Base-by-base conservation (phyloP, 2,113 vertebrate genomes). In the Muscicapa adusta region DNA sequence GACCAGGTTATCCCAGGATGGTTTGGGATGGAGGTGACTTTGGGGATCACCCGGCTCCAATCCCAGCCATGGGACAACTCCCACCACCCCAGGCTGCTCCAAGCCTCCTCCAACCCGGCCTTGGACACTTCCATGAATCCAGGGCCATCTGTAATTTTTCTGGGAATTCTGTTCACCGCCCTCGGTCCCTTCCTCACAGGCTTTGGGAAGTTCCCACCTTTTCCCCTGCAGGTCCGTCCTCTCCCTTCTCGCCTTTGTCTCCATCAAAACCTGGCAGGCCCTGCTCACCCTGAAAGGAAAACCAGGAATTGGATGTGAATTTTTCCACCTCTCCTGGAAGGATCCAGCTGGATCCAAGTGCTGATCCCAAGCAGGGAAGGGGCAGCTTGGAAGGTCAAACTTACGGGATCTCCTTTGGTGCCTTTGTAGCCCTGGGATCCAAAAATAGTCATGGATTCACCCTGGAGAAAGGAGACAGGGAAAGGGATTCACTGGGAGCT, bases 161-260 rank as follows among this genome's bases (percentile, higher is more conserved):
- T 26, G 61, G 71, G 71, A 76, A 58, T 74, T 74, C 50, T 1
- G 0, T 29, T 36, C 54, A 11, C 9, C 22, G 3, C 22, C 45
- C 62, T 17, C 3, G 2, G 14, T 16, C 31, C 54, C 18, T 42
- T 75, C 25, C 66, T 70, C n/a, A 10, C 12, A 3, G 23, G 20
- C 4, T 48, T 2, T 1, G 2, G 10, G 73, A 60, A 8, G 3
- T 38, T 80, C 91, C 5, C 96, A 99, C 99, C 98, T 99, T 99
- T 45, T 98, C 91, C 82, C 98, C 99, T 25, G 96, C 92, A 13
- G 99, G 98, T 8, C 99, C 99, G 4, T 99, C 98, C 89, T 99
- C 99, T 33, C 99, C 99, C 90, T 99, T 99, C 91, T 99, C 99
- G n/a, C 99, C 99, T 98, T 99, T 99, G 97, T 99, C 99, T 9